Conservation (phyloP, 2,113 vertebrate genomes). For the Callipepla californica region DNA sequence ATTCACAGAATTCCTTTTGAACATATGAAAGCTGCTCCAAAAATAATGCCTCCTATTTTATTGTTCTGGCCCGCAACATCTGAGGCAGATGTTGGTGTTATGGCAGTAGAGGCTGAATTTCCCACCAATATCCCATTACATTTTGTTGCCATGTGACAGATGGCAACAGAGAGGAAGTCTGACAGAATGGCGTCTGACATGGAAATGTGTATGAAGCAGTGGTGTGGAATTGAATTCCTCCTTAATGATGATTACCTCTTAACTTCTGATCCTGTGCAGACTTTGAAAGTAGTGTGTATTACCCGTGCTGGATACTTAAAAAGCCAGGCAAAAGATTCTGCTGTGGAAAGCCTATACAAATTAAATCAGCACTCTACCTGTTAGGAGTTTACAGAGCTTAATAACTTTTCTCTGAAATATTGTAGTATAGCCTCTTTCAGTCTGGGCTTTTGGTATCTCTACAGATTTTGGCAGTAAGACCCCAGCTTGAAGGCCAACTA, state of each 20-base stretch:
- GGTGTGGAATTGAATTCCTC: background rate
- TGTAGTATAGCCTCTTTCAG: accelerated
- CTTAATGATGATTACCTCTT: background rate
- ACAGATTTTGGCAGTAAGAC: background rate
- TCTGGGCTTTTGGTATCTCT: background rate
- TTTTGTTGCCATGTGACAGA: background rate
- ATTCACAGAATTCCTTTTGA: background rate
- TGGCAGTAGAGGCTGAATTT: background rate
- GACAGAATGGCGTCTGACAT: background rate
- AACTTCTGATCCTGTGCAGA: background rate
- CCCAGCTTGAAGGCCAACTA: background rate
- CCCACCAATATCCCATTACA: background rate
- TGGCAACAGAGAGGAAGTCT: background rate
- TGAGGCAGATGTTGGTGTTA: background rate
- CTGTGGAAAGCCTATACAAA: background rate
- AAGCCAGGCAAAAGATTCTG: background rate
- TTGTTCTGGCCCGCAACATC: background rate
- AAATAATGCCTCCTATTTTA: background rate
- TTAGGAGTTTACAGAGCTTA: background rate
- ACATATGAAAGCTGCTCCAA: background rate
- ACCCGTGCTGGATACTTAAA: too few relatives aligned
- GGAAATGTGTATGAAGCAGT: background rate
- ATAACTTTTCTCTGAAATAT: background rate
- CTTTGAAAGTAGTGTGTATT: background rate
- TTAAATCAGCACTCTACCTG: background rate